phyloP scores from a whole-genome alignment of 2,797 vertebrate genomes.

The Sebastes hopkinsi region DNA sequence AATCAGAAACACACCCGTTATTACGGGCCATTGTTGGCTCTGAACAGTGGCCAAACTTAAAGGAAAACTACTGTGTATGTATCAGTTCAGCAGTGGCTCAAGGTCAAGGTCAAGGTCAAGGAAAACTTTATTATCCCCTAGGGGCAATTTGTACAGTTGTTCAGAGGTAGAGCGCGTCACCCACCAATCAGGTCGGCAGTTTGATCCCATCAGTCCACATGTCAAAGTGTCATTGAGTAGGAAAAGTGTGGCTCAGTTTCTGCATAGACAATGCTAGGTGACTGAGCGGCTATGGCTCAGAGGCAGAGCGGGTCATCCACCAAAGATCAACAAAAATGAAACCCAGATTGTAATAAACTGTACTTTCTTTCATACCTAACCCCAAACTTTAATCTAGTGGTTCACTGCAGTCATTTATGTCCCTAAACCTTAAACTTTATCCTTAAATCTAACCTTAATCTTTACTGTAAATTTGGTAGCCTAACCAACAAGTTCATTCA shows the following conservation, averaged over 20 bases:
- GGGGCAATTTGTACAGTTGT: not conserved
- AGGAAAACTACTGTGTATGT: not conserved
- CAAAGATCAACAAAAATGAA: not conserved
- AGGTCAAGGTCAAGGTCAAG: too few species aligned
- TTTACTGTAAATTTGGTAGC: not conserved
- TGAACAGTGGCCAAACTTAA: not conserved
- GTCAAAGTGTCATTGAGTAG: too few species aligned
- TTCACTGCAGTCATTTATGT: not conserved
- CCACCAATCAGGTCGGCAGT: too few species aligned
- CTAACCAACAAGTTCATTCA: not conserved
- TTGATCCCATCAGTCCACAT: too few species aligned
- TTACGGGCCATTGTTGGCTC: not conserved
- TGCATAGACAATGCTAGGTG: too few species aligned
- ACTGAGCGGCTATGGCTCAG: too few species aligned
- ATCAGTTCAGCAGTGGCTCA: too few species aligned
- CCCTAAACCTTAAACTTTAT: not conserved
- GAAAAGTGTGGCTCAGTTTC: too few species aligned
- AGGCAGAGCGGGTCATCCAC: too few species aligned
- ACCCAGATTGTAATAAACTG: not conserved
- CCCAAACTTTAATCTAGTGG: not conserved
- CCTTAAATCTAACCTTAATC: not conserved
- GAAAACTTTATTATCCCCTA: too few species aligned
- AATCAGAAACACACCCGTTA: not conserved
- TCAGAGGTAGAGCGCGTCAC: too few species aligned
- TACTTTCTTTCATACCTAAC: not conserved